Evolutionary conservation across 1,140 invertebrate species (phyloP).

Genomic region (Andricus grossulariae): DNA sequence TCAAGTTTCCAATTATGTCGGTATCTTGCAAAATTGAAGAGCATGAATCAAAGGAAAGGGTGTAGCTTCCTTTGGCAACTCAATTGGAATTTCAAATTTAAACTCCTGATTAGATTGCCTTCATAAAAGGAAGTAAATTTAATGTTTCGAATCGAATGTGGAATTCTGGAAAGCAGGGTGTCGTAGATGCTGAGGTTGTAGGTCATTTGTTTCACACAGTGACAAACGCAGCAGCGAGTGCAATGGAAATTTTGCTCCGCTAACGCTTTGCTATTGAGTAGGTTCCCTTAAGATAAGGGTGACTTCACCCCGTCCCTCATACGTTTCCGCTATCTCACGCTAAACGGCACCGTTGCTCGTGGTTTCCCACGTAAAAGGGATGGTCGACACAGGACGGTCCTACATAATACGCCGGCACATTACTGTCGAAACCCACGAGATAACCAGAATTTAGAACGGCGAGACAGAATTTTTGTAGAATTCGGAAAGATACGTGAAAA

Average conservation of each 20-base stretch:
- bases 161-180: not conserved
- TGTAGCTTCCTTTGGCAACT: too few relatives aligned
- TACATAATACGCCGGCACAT: constrained; percentile 69
- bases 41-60: too few relatives aligned
- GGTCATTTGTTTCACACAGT: constrained; percentile 46
- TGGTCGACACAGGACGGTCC: constrained; percentile 61
- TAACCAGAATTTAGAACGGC: constrained; percentile 62
- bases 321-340: constrained; percentile 66
- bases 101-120: too few relatives aligned
- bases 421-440: constrained; percentile 61
- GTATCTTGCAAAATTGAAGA: too few relatives aligned
- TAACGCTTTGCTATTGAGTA: constrained; percentile 71
- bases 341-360: constrained; percentile 64
- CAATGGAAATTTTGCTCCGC: constrained; percentile 46
- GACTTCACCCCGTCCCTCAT: constrained; percentile 63
- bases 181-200: not conserved
- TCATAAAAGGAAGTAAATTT: too few relatives aligned
- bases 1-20: too few relatives aligned
- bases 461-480: constrained; percentile 63
- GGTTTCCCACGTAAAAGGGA: constrained; percentile 68
- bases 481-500: constrained; percentile 56
- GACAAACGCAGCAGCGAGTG: constrained; percentile 19
- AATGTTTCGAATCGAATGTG: not conserved
- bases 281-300: constrained; percentile 73
- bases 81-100: too few relatives aligned